These are phyloP conservation scores for Hestina assimilis DNA, from an alignment of 1,140 invertebrate genomes.

Conservation along the genomic window DNA sequence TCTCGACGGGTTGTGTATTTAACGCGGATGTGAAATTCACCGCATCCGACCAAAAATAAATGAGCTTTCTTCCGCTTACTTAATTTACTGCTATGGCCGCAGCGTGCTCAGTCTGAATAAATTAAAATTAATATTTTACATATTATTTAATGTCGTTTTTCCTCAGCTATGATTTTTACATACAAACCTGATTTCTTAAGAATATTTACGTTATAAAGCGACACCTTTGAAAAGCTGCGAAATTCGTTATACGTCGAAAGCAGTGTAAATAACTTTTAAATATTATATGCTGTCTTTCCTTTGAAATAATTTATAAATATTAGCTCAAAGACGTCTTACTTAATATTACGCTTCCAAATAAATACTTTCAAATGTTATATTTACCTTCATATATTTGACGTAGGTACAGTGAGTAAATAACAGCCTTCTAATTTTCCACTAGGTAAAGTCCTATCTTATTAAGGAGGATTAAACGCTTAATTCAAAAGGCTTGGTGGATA, in stretches of 20 bases:
- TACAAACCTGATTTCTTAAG: conserved; percentile 23
- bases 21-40: conserved; percentile 75
- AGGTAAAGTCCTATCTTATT: too few species aligned
- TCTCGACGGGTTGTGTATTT: conserved; percentile 68
- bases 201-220: conserved; percentile 19
- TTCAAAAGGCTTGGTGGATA: too few species aligned
- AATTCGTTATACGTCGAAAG: background rate
- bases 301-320: background rate
- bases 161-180: conserved; percentile 50
- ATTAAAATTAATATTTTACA: conserved; percentile 74
- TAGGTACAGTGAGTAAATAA: too few species aligned
- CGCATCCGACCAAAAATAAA: conserved; percentile 75
- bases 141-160: conserved; percentile 50
- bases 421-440: too few species aligned
- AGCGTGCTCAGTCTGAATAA: conserved; percentile 53
- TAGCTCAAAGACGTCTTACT: background rate
- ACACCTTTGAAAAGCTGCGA: conserved; percentile 10
- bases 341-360: background rate
- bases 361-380: too few species aligned
- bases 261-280: conserved; percentile 4
- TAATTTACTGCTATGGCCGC: conserved; percentile 68
- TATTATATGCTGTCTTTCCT: background rate
- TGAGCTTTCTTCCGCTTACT: conserved; percentile 76
- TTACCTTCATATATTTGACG: background rate
- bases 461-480: too few species aligned